A percentile compares a stretch with the other conserved stretches of the same genome.
Evolutionary conservation across 2,797 vertebrate species (phyloP).

Genomic region (Danio jaintianensis): DNA sequence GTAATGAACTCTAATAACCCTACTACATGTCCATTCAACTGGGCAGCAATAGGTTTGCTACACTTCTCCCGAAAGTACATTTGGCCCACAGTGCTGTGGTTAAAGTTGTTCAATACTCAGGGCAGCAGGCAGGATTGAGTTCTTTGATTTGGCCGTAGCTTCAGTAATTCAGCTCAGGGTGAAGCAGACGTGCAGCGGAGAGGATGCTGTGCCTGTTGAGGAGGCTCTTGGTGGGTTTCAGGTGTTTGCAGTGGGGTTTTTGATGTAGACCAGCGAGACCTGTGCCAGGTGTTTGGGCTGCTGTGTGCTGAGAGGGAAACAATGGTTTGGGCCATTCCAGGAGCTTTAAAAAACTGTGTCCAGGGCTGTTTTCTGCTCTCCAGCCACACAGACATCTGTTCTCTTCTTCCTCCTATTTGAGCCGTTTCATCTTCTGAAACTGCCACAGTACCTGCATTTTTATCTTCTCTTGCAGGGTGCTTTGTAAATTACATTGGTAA

Average conservation of each 20-base stretch:
- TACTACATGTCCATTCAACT: background rate
- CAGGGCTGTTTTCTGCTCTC: background rate
- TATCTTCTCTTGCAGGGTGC: background rate
- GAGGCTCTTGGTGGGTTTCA: conserved; percentile 6
- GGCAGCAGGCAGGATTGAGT: background rate
- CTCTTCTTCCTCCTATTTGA: background rate
- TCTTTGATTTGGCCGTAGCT: background rate
- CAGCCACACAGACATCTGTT: background rate
- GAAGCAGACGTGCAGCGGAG: background rate
- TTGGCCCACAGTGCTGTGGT: conserved; percentile 1
- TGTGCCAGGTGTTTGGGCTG: background rate
- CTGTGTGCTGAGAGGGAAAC: background rate
- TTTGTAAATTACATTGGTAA: background rate
- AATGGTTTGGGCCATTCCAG: conserved; percentile 7
- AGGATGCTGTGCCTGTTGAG: background rate
- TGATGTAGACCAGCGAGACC: background rate
- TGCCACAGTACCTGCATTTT: background rate
- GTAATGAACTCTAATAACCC: no score
- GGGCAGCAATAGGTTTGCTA: background rate
- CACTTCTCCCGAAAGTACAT: background rate
- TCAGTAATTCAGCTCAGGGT: conserved; percentile 4
- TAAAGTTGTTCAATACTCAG: background rate
- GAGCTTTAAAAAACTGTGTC: conserved; percentile 5
- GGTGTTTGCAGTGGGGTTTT: background rate
- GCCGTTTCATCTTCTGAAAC: background rate